Conservation (phyloP, 2,888 invertebrate genomes). For the Xylophagus ater region DNA sequence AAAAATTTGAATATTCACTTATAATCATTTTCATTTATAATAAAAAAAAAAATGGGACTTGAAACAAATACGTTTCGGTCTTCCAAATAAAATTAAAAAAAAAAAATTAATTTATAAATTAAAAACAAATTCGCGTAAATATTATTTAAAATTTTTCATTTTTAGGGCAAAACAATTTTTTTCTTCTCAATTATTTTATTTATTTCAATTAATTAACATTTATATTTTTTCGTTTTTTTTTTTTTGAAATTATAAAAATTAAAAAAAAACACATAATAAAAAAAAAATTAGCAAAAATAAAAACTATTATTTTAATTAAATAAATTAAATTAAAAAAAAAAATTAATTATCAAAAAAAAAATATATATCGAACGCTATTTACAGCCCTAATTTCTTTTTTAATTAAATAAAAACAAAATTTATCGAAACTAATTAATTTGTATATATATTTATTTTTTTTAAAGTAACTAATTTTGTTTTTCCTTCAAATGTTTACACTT, state of each 20-base stretch:
- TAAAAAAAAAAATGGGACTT: conserved; percentile 9
- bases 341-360: conserved; percentile 11
- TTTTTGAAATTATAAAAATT: conserved; percentile 5
- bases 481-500: no score
- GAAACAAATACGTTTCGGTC: not conserved
- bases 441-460: no score
- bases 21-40: no score
- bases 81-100: conserved; percentile 6
- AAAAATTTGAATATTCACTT: no score
- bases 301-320: conserved; percentile 11
- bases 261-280: conserved; percentile 3
- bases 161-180: no score
- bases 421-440: no score
- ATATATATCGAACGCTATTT: conserved; percentile 24
- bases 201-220: conserved; percentile 1
- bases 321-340: conserved; percentile 14
- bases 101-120: conserved; percentile 1
- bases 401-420: no score
- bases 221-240: conserved; percentile 10
- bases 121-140: no score
- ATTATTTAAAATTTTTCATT: no score
- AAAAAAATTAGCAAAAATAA: conserved; percentile 14
- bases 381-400: no score
- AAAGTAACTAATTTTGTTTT: no score
- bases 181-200: conserved; percentile 5